Evolutionary conservation across 2,113 vertebrate species (phyloP).

Genomic region (Gnathonemus longibarbis): DNA sequence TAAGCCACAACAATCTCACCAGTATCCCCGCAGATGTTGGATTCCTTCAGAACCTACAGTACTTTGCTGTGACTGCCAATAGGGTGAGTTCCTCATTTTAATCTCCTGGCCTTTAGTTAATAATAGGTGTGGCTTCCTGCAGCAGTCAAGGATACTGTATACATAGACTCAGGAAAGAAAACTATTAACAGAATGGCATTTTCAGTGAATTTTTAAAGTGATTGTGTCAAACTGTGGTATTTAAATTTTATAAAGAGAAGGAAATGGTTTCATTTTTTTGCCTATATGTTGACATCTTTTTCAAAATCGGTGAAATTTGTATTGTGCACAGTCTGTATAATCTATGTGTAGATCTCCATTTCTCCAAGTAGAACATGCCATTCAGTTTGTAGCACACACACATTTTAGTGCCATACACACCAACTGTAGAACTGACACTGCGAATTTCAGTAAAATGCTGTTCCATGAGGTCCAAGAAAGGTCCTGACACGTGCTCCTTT

Average conservation of each 20-base stretch:
- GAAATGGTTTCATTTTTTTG: neutral
- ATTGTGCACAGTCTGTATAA: neutral
- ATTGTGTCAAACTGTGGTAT: neutral
- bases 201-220: neutral
- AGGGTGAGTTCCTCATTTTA: constrained; percentile 66
- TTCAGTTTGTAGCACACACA: neutral
- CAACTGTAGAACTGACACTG: neutral
- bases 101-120: neutral
- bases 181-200: neutral
- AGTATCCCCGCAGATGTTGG: constrained; percentile 82
- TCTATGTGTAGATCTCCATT: neutral
- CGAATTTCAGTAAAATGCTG: neutral
- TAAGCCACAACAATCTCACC: constrained; percentile 94
- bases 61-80: constrained; percentile 89
- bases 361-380: neutral
- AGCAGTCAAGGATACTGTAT: neutral
- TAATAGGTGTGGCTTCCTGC: neutral
- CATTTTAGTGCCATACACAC: neutral
- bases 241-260: neutral
- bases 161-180: neutral
- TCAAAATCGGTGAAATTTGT: neutral
- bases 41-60: constrained; percentile 89
- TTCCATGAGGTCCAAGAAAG: neutral
- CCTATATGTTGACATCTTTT: neutral
- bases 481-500: neutral